Base-by-base conservation (phyloP, 1,140 invertebrate species). In the Cotesia typhae region DNA sequence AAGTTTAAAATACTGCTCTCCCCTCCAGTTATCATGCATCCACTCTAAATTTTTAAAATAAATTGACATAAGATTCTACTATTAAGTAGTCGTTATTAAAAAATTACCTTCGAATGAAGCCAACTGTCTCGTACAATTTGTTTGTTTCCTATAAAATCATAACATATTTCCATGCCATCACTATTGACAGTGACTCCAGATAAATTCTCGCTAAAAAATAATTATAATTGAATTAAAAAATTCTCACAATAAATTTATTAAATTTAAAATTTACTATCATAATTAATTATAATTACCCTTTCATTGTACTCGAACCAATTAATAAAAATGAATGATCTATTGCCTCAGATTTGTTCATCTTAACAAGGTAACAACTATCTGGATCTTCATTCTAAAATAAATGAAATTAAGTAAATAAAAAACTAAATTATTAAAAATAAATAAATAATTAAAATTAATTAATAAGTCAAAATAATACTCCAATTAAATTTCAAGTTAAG, bases 101-200 rank as follows among this genome's bases (percentile, higher is more conserved):
- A 61, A 28, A 41, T 67, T 28, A 92, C 91, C 77, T 91, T 88
- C 68, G 85, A 74, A 81, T 92, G 87, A 67, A 89, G 88, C 79
- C 89, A 89, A 79, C 91, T 91, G 60, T 90, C 89, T 9, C 92
- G 87, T 4, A 93, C 89, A 41, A 91, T 85, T 83, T 94, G 92
- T 70, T 89, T 90, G 81, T 93, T 94, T 12, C 84, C 86, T 5
- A 76, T 67, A 74, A 92, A 90, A 77, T 89, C 87, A 4, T 89
- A 87, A 67, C 80, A 76, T 0, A 90, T 88, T 74, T 87, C 76
- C 9, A 93, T 79, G 61, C 88, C 82, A 60, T 89, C 88, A 10
- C 86, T 84, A 1, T 79, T 73, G 1, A 91, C 74, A 51, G 79
- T 81, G 9, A 93, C 82, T n/a, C 89, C 89, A 72, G 92, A 85